A percentile compares a stretch with the other conserved stretches of the same genome.
phyloP scores from a whole-genome alignment of 2,888 invertebrate genomes.

The Drosophila anomalata region DNA sequence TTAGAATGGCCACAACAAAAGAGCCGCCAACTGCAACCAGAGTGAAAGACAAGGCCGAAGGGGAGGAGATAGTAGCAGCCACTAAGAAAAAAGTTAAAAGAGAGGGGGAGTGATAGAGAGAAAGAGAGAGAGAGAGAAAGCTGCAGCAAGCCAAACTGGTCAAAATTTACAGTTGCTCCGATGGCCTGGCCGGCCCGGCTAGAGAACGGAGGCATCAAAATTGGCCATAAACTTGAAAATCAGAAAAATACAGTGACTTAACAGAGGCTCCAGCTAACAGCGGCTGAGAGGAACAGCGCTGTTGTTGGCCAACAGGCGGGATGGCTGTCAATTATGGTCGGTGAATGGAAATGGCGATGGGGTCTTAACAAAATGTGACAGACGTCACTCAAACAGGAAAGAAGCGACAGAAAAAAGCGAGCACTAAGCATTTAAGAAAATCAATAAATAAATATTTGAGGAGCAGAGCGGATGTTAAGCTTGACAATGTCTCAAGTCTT shows the following conservation, averaged over 20 bases:
- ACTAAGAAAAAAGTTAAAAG: background rate
- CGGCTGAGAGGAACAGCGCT: conserved; percentile 15
- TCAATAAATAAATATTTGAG: conserved; percentile 59
- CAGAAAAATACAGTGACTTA: conserved; percentile 11
- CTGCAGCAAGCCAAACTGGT: conserved; percentile 54
- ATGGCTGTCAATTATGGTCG: conserved; percentile 37
- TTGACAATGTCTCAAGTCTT: conserved; percentile 42
- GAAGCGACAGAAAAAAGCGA: conserved; percentile 49
- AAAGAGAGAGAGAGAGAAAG: conserved; percentile 23
- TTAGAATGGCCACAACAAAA: conserved; percentile 64
- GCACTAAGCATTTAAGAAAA: conserved; percentile 63
- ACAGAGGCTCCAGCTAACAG: conserved; percentile 31
- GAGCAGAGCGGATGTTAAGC: conserved; percentile 40
- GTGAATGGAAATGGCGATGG: conserved; percentile 16
- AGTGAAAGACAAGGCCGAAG: conserved; percentile 1
- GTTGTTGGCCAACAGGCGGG: background rate
- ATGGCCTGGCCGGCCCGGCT: conserved; percentile 7
- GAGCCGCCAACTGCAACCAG: conserved; percentile 55
- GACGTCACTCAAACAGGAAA: conserved; percentile 60
- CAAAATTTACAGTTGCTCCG: conserved; percentile 43
- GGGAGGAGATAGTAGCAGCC: conserved; percentile 5
- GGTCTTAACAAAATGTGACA: conserved; percentile 66
- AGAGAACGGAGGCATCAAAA: conserved; percentile 29
- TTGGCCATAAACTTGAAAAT: conserved; percentile 51
- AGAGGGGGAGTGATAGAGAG: conserved; percentile 8